These are phyloP conservation scores for Silurus meridionalis DNA, from an alignment of 2,113 vertebrate species.

Conservation along the genomic window DNA sequence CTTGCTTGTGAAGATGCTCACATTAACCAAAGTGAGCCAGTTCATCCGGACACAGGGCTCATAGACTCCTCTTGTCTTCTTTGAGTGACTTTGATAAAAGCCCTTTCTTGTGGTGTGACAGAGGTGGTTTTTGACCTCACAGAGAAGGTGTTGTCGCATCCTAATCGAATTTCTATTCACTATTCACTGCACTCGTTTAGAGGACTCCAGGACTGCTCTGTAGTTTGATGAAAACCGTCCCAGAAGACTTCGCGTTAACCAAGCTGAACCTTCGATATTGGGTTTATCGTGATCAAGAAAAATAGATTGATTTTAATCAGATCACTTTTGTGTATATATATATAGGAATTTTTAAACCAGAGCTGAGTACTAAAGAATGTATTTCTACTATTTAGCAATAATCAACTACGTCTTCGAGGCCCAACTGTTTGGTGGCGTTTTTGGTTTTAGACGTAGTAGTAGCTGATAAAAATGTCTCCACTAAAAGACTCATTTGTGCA, in stretches of 20 bases:
- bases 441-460: conserved; percentile 66
- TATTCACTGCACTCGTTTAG: conserved; percentile 25
- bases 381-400: neutral
- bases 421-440: neutral
- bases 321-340: neutral
- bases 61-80: conserved; percentile 37
- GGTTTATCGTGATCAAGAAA: neutral
- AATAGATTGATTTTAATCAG: neutral
- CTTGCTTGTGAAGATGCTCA: conserved; percentile 45
- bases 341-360: neutral
- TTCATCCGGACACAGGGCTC: conserved; percentile 42
- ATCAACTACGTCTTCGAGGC: neutral
- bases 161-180: conserved; percentile 35
- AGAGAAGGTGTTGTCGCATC: conserved; percentile 37
- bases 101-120: conserved; percentile 43
- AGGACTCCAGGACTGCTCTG: conserved; percentile 30
- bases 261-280: neutral
- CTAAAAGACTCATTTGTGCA: conserved; percentile 62
- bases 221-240: conserved; percentile 16
- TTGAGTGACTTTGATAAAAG: conserved; percentile 48
- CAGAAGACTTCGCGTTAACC: neutral
- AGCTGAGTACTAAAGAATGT: neutral
- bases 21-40: conserved; percentile 35
- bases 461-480: conserved; percentile 61
- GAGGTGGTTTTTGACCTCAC: conserved; percentile 43